These are phyloP conservation scores for Pseudomugil tenellus DNA, from an alignment of 2,797 vertebrate species.

Conservation along the genomic window DNA sequence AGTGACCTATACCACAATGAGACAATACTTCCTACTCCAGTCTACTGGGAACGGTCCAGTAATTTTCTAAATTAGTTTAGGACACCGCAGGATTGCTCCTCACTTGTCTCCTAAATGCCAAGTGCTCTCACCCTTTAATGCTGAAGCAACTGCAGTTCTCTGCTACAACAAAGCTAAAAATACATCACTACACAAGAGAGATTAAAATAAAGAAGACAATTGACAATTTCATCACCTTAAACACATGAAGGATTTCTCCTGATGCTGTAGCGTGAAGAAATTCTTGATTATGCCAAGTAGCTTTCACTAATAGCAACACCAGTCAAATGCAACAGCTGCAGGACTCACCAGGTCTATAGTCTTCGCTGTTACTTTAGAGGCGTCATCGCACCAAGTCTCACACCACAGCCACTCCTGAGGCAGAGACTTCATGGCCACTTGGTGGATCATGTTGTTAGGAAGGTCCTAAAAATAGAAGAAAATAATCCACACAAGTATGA, in stretches of 20 bases:
- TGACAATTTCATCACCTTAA: constrained; percentile 16
- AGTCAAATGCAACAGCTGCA: not conserved
- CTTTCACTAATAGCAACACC: not conserved
- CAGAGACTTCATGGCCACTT: constrained; percentile 95
- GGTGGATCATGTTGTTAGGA: constrained; percentile 99
- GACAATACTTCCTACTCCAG: constrained; percentile 63
- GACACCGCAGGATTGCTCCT: constrained; percentile 58
- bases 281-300: not conserved
- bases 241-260: constrained; percentile 2
- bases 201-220: not conserved
- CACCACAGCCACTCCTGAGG: constrained; percentile 99
- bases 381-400: constrained; percentile 96
- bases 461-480: constrained; percentile 86
- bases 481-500: not conserved
- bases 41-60: constrained; percentile 57
- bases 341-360: constrained; percentile 93
- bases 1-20: constrained; percentile 62
- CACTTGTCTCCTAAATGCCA: constrained; percentile 62
- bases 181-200: not conserved
- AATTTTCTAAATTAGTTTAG: constrained; percentile 75
- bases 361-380: constrained; percentile 91
- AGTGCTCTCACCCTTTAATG: constrained; percentile 38
- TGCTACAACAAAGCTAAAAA: not conserved
- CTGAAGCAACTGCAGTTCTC: not conserved
- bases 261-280: constrained; percentile 18